These are phyloP conservation scores for Pollicipes pollicipes DNA, from an alignment of 1,140 invertebrate genomes.

Conservation along the genomic window DNA sequence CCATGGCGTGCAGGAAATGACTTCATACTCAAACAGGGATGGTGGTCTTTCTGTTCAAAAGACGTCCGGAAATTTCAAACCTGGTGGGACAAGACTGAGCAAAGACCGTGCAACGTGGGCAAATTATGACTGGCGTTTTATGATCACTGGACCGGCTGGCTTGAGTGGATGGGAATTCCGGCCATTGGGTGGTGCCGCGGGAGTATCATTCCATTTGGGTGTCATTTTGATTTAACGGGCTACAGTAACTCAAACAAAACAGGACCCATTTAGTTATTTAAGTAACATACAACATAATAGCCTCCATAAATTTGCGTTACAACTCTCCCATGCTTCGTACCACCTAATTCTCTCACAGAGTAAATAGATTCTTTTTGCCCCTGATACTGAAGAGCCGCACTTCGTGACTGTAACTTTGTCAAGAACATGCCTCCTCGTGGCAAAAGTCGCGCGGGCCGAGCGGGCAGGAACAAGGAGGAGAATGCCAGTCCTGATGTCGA, in stretches of 20 bases:
- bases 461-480: neutral
- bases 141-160: neutral
- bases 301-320: neutral
- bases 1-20: neutral
- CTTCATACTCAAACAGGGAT: neutral
- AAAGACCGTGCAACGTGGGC: neutral
- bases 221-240: neutral
- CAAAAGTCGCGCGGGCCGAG: neutral
- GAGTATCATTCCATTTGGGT: neutral
- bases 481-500: neutral
- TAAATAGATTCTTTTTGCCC: no score
- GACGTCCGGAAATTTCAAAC: neutral
- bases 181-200: neutral
- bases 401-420: no score
- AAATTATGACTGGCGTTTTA: constrained; percentile 2
- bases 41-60: neutral
- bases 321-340: neutral
- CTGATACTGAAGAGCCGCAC: no score
- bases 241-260: neutral
- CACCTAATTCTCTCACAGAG: neutral
- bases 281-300: neutral
- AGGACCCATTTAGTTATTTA: neutral
- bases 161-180: neutral
- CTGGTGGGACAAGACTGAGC: neutral
- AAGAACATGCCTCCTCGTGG: neutral